Evolutionary conservation across 2,113 vertebrate genomes (phyloP), one percentile per base, ranked within the genome.

Genomic region (Brachypteracias leptosomus): DNA sequence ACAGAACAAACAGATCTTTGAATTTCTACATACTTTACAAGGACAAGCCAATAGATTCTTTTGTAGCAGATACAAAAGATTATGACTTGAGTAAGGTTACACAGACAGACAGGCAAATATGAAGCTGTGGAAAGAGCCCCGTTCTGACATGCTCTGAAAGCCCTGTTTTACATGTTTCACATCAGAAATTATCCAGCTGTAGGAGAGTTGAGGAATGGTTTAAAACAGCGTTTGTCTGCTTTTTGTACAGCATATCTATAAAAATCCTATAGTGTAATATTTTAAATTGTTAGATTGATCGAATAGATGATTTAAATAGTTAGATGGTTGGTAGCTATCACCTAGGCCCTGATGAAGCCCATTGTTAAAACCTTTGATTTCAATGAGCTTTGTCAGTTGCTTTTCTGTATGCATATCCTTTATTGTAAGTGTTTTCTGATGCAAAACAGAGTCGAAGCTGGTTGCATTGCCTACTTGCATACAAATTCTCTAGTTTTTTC

Each of bases 341-440:
- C 13, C 35, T 33, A 52, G 29, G 28, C 28, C 66, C 44, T 61
- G 38, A 51, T 35, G 44, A 87, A 81, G 36, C 11, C 24, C 10
- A 11, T 25, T 68, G 14, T 61, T 79, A 88, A 93, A 66, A 25
- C 7, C 29, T 93, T 76, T 73, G 77, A 78, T 52, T 91, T 85
- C 71, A 93, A 68, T 29, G 33, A 89, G 72, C 72, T 90, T 85
- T 88, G 68, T 87, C 68, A 75, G 54, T 74, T 83, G 62, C 24
- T 92, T 93, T 90, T 91, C 73, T 67, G 59, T 31, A 58, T 89
- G 75, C 80, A 77, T 67, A 44, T 46, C 59, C 72, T 67, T 88
- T 88, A 80, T 90, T 88, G 31, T 72, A 89, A 95, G 62, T 71
- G 94, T 93, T 94, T 96, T 94, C 82, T 93, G 72, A 96, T 90